Base-by-base conservation (phyloP, 2,113 vertebrate species). In the Festucalex cinctus region DNA sequence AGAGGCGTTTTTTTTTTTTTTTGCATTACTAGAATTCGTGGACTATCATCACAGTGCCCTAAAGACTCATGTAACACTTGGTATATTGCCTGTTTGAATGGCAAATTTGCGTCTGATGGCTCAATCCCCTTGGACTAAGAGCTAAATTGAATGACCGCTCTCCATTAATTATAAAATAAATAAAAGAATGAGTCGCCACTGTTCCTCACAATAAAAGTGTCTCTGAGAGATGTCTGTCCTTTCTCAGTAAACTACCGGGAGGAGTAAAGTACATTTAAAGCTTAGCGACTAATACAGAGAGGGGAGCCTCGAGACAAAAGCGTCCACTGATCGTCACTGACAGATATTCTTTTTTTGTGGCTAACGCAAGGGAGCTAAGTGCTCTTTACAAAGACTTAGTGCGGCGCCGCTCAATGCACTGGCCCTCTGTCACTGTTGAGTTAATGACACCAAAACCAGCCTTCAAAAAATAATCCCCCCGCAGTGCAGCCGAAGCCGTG, bases 301-400 rank as follows among this genome's bases (percentile, higher is more conserved):
- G 76, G 8, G 73, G 82, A 86, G 83, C 76, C 70, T 64, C 59
- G 79, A 84, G 86, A 92, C 88, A 76, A 91, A 90, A 90, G 89
- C 85, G 66, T 88, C 77, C 81, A 70, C 78, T 90, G 70, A 92
- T 88, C 78, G 80, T 80, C 86, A 89, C 85, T 88, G 90, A 92
- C 90, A 84, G 83, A 85, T 84, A 81, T 90, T 85, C 81, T 88
- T 88, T 41, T 57, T 28, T 85, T 83, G 83, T 85, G 70, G 76
- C 84, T 90, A 81, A 83, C 78, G 80, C 78, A 77, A 78, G 80
- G 81, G 82, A 89, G 90, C 77, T 86, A 92, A 93, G 91, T 83
- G 86, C n/a, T 88, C 88, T 88, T 91, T 88, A 89, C 82, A 85
- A 88, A 88, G 78, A 92, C 88, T 93, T 90, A 90, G 77, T 87